phyloP scores from a whole-genome alignment of 2,888 invertebrate species.

The Sepiola atlantica region DNA sequence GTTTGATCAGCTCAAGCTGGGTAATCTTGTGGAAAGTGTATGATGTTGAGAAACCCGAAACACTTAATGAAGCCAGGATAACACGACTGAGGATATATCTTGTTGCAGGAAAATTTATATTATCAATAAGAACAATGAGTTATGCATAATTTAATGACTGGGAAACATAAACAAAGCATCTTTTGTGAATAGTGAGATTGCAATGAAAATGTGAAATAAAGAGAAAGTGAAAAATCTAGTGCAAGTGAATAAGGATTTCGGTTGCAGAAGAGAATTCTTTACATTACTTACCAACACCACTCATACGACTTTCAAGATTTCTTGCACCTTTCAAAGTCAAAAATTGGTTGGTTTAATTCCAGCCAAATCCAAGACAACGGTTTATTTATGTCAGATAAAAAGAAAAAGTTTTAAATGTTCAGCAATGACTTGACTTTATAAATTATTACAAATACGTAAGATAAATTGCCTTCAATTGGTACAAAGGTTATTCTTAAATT shows the following conservation, averaged over 20 bases:
- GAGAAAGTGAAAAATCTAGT: not conserved
- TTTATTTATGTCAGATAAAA: not conserved
- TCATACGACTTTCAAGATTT: not conserved
- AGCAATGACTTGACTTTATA: not conserved
- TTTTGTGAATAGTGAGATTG: not conserved
- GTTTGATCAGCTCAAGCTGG: too few relatives aligned
- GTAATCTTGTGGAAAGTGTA: too few relatives aligned
- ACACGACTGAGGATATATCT: too few relatives aligned
- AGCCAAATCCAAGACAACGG: not conserved
- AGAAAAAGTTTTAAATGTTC: not conserved
- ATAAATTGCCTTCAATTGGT: not conserved
- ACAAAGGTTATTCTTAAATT: not conserved
- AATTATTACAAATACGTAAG: not conserved
- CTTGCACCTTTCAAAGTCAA: not conserved
- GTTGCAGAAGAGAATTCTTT: not conserved
- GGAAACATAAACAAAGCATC: too few relatives aligned
- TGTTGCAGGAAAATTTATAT: too few relatives aligned
- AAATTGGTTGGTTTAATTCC: not conserved
- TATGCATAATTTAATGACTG: too few relatives aligned
- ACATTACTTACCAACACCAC: not conserved
- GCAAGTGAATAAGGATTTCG: not conserved
- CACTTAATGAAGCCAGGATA: too few relatives aligned
- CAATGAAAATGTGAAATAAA: not conserved
- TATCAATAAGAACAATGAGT: too few relatives aligned
- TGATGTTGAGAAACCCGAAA: too few relatives aligned